A percentile compares a stretch with the other conserved stretches of the same genome.
Evolutionary conservation across 2,888 invertebrate genomes (phyloP).

Genomic region (Polymixis flavicincta): DNA sequence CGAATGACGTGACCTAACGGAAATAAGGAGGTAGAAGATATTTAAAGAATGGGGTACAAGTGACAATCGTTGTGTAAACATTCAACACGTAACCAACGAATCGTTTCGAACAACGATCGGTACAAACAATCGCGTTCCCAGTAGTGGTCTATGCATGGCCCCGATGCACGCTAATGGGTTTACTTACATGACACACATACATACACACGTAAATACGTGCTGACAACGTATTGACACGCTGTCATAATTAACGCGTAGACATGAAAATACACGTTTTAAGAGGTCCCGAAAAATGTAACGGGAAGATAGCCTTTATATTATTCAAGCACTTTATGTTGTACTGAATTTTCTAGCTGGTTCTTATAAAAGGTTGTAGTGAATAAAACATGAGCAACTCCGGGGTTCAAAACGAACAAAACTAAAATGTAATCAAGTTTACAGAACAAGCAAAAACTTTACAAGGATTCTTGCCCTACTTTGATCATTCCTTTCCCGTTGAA

Average conservation of each 20-base stretch:
- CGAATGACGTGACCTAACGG: constrained; percentile 37
- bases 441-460: constrained; percentile 6
- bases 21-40: constrained; percentile 61
- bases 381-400: constrained; percentile 19
- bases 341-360: constrained; percentile 11
- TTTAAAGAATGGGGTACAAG: constrained; percentile 71
- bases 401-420: constrained; percentile 11
- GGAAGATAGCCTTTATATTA: constrained; percentile 14
- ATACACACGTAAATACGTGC: constrained; percentile 13
- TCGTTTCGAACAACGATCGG: constrained; percentile 65
- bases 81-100: constrained; percentile 68
- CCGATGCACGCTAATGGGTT: constrained; percentile 79
- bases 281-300: constrained; percentile 14
- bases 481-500: neutral
- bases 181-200: constrained; percentile 68
- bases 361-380: constrained; percentile 17
- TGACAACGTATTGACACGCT: constrained; percentile 31
- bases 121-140: constrained; percentile 78
- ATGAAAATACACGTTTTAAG: constrained; percentile 17
- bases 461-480: constrained; percentile 31
- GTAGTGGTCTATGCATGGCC: constrained; percentile 77
- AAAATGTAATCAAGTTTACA: constrained; percentile 30
- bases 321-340: constrained; percentile 13
- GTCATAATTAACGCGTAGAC: constrained; percentile 20
- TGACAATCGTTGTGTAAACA: constrained; percentile 70